Evolutionary conservation across 2,113 vertebrate species (phyloP).

Genomic region (Pterocles orientalis): DNA sequence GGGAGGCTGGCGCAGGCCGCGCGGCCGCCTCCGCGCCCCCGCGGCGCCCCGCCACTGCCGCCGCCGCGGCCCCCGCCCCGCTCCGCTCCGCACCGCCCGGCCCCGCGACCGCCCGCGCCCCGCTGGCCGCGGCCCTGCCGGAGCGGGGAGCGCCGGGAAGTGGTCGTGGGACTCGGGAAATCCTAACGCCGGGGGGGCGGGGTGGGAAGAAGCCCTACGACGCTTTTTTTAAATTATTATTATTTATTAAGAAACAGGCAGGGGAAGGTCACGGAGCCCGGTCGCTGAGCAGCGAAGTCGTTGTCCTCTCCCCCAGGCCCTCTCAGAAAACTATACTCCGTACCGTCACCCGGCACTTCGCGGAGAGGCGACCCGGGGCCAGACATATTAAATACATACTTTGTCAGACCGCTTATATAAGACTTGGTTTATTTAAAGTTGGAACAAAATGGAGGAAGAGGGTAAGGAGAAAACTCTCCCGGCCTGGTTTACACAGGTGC

Average conservation of each 20-base stretch:
- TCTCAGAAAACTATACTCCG: not conserved
- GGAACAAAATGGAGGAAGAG: constrained; percentile 64
- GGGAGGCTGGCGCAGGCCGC: too few species aligned
- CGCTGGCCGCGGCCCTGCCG: not conserved
- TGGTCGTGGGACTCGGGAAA: not conserved
- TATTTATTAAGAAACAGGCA: not conserved
- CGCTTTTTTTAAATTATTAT: too few species aligned
- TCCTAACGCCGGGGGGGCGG: not conserved
- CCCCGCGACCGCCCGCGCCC: not conserved
- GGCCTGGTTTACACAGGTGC: not conserved
- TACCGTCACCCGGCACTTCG: not conserved
- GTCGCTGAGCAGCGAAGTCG: not conserved
- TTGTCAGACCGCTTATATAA: constrained; percentile 15
- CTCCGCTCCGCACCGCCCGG: not conserved
- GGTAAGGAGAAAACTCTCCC: not conserved
- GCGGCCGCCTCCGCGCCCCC: too few species aligned
- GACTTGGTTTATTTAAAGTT: constrained; percentile 39
- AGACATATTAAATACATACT: constrained; percentile 24
- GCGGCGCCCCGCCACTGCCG: too few species aligned
- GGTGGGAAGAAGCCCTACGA: not conserved
- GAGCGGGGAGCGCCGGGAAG: too few species aligned
- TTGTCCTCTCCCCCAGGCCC: not conserved
- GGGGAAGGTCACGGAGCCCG: not conserved
- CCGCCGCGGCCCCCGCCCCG: too few species aligned
- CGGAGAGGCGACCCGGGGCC: not conserved